These are phyloP conservation scores for Epinephelus malabaricus DNA, from an alignment of 2,797 vertebrate species.

Conservation along the genomic window DNA sequence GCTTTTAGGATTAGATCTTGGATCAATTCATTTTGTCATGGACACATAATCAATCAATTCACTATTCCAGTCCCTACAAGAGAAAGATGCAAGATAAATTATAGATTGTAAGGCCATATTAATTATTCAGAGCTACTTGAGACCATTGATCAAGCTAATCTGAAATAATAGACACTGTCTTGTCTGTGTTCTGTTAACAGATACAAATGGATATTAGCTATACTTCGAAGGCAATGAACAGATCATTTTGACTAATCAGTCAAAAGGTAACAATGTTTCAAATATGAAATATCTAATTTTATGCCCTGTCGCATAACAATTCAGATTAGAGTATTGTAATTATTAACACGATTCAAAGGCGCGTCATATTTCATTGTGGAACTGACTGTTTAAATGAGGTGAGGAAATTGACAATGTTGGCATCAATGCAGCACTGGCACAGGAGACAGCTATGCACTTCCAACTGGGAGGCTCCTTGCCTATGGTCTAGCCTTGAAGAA, in stretches of 20 bases:
- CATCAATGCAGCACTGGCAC: conserved; percentile 44
- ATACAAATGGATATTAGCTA: conserved; percentile 54
- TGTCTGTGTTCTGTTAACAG: conserved; percentile 48
- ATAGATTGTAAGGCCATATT: conserved; percentile 32
- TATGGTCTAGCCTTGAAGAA: conserved; percentile 74
- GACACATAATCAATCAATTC: conserved; percentile 40
- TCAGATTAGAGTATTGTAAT: conserved; percentile 29
- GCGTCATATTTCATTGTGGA: conserved; percentile 28
- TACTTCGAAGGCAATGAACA: conserved; percentile 25
- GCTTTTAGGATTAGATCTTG: conserved; percentile 43
- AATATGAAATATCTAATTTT: conserved; percentile 34
- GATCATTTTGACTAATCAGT: conserved; percentile 42
- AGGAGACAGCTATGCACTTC: conserved; percentile 47
- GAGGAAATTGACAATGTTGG: conserved; percentile 40
- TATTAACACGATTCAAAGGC: conserved; percentile 36
- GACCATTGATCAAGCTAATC: conserved; percentile 48
- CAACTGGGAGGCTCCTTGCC: conserved; percentile 66
- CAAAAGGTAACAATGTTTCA: conserved; percentile 33
- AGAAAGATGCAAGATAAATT: conserved; percentile 37
- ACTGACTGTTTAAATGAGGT: conserved; percentile 44
- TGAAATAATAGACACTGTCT: conserved; percentile 33
- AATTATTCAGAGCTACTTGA: conserved; percentile 45
- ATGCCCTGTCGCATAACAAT: conserved; percentile 31
- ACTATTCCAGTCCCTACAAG: conserved; percentile 13
- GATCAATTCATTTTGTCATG: conserved; percentile 54